These are phyloP conservation scores for Malurus melanocephalus DNA, from an alignment of 2,113 vertebrate genomes.

Conservation along the genomic window DNA sequence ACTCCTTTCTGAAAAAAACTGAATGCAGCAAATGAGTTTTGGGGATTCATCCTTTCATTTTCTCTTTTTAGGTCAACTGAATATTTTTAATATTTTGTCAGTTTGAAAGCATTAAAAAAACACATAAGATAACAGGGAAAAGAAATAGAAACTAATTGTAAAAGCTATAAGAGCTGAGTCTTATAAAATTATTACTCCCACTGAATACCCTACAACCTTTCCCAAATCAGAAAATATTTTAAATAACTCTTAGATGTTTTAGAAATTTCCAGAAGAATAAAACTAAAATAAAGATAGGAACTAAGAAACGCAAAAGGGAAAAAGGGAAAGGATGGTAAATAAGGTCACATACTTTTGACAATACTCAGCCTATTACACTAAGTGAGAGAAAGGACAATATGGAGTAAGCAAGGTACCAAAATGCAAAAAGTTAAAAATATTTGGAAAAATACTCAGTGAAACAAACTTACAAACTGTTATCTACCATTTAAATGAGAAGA, in stretches of 20 bases:
- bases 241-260: background rate
- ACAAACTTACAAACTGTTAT: background rate
- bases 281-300: background rate
- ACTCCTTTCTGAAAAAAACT: background rate
- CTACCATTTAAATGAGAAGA: background rate
- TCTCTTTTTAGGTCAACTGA: background rate
- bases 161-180: background rate
- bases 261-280: background rate
- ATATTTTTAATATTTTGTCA: background rate
- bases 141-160: background rate
- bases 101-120: background rate
- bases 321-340: background rate
- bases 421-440: background rate
- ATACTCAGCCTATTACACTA: accelerated
- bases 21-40: background rate
- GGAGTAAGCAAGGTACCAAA: background rate
- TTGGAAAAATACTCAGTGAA: background rate
- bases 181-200: background rate
- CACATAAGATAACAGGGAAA: background rate
- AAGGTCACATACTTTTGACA: background rate
- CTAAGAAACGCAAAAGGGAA: background rate
- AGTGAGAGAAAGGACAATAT: background rate
- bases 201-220: background rate
- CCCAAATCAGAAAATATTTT: background rate
- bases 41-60: background rate